These are phyloP conservation scores for Furnarius figulus DNA, from an alignment of 2,113 vertebrate species.

Conservation along the genomic window DNA sequence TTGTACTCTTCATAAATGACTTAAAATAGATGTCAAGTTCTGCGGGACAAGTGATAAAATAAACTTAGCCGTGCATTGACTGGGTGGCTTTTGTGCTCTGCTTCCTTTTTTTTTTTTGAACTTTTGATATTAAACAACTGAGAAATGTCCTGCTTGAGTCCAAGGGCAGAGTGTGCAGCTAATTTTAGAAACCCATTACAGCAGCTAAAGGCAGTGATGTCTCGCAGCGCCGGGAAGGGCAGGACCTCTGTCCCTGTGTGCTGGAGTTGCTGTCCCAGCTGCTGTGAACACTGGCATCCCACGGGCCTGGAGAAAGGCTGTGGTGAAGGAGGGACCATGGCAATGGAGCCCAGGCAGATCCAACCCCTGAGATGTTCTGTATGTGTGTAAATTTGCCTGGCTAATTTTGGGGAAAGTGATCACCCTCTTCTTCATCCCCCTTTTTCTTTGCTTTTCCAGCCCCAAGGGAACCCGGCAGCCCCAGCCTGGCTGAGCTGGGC, in stretches of 20 bases:
- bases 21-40: constrained; percentile 36
- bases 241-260: background rate
- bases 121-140: constrained; percentile 38
- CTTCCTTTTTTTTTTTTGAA: background rate
- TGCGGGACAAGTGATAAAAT: constrained; percentile 24
- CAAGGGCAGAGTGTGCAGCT: constrained; percentile 25
- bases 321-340: background rate
- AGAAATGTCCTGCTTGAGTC: background rate
- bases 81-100: background rate
- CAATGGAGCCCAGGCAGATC: background rate
- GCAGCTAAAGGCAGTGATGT: background rate
- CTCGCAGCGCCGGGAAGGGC: background rate
- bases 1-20: constrained; percentile 37
- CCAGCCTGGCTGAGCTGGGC: background rate
- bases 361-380: background rate
- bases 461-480: background rate
- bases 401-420: background rate
- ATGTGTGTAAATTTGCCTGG: background rate
- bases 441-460: background rate
- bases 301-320: background rate
- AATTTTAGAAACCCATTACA: constrained; percentile 43
- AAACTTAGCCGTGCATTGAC: constrained; percentile 44
- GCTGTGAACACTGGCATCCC: background rate
- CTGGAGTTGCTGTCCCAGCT: background rate
- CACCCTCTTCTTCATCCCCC: background rate